Evolutionary conservation across 2,888 invertebrate genomes (phyloP), one percentile per base, ranked within the genome.

Genomic region (Melanargia galathea): DNA sequence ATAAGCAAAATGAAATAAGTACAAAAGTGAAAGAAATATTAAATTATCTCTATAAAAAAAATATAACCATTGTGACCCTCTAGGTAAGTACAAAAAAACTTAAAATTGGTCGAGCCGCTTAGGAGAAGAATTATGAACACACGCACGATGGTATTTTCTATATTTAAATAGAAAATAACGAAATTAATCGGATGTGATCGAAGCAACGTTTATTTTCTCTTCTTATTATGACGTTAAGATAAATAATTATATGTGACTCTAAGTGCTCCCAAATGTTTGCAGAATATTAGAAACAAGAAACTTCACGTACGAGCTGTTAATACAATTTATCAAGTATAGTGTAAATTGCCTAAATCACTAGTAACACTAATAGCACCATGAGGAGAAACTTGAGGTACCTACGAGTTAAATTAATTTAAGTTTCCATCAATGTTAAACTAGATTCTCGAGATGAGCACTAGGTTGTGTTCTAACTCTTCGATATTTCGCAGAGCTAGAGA

Each of bases 291-390:
- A n/a, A n/a, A n/a, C n/a, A n/a, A 30, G 1, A 26, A 51, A 51
- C 10, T 18, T 51, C 18, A 8, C 51, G 8, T 33, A 30, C 30
- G 18, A 51, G 11, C 16, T 51, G 18, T 33, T 26, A 51, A 30
- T 51, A 51, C 30, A 33, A 51, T 51, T 51, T 30, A 51, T 51
- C 16, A 30, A 30, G 30, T 30, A 16, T 10, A 51, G 51, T 5
- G 43, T 43, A 43, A 43, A 43, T 18, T 18, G 18, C 16, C 43
- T 6, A 43, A 16, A 43, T 6, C 2, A 43, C 43, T 43, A 43
- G 8, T 10, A 38, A 38, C 43, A 18, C 43, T 43, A 18, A 43
- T 30, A 4, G 51, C 11, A 30, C 30, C 16, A 18, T 8, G 11
- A 8, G 16, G 18, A n/a, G 18, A 16, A 7, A 26, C 7, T 30